Evolutionary conservation across 2,888 invertebrate species (phyloP).

Genomic region (Drepanosiphum platanoidis): DNA sequence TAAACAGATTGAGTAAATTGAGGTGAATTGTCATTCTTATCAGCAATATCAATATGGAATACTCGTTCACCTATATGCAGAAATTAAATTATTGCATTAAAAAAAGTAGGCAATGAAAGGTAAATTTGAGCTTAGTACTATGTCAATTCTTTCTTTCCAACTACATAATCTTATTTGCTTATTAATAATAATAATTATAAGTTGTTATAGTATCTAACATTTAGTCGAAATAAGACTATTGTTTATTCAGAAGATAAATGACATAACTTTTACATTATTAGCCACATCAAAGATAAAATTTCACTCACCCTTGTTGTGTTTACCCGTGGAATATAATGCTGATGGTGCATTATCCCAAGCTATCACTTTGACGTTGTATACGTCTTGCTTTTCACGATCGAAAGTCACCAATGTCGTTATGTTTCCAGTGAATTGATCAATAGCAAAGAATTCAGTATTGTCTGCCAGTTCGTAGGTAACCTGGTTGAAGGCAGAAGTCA

Average conservation of each 20-base stretch:
- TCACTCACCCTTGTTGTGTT: conserved; percentile 76
- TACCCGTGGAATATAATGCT: conserved; percentile 73
- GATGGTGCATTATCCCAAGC: conserved; percentile 92
- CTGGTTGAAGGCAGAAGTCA: conserved; percentile 83
- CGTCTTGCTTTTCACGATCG: conserved; percentile 85
- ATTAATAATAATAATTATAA: too few species aligned
- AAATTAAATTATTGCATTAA: neutral
- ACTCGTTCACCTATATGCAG: conserved; percentile 75
- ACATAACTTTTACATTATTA: neutral
- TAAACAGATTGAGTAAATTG: conserved; percentile 82
- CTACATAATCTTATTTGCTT: too few species aligned
- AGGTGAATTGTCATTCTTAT: conserved; percentile 95
- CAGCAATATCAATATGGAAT: conserved; percentile 90
- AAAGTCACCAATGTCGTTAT: conserved; percentile 84
- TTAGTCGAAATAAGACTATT: too few species aligned
- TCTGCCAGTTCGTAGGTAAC: conserved; percentile 79
- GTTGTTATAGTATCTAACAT: too few species aligned
- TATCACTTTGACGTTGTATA: conserved; percentile 89
- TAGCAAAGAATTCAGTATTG: conserved; percentile 79
- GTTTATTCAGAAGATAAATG: too few species aligned
- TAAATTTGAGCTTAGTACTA: too few species aligned
- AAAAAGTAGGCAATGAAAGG: too few species aligned
- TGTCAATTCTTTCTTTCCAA: too few species aligned
- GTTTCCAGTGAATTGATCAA: conserved; percentile 86
- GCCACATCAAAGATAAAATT: neutral